Evolutionary conservation across 2,113 vertebrate genomes (phyloP).

Genomic region (Peromyscus polionotus): DNA sequence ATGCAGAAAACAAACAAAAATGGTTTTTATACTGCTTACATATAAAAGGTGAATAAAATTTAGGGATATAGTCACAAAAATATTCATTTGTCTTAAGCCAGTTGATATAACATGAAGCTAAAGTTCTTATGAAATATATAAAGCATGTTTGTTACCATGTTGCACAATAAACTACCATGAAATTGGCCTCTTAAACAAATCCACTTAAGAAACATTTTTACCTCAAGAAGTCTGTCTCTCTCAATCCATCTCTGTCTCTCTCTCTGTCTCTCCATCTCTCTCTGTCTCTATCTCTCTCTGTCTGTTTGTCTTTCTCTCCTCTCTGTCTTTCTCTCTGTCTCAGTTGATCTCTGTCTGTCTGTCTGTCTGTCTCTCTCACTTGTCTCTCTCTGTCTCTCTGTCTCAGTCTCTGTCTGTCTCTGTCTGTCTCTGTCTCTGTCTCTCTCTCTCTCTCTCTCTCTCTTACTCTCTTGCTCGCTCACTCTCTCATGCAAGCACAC

Average conservation of each 20-base stretch:
- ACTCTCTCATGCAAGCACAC: neutral
- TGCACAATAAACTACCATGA: conserved; percentile 4
- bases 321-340: neutral
- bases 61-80: neutral
- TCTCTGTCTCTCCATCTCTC: neutral
- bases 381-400: neutral
- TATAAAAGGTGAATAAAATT: neutral
- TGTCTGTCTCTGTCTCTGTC: neutral
- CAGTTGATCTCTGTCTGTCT: no score
- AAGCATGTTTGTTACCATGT: neutral
- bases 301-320: neutral
- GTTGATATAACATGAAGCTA: neutral
- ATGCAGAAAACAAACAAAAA: conserved; percentile 7
- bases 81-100: neutral
- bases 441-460: neutral
- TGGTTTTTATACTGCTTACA: conserved; percentile 5
- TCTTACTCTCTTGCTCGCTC: neutral
- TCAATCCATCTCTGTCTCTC: neutral
- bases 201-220: neutral
- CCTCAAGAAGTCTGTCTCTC: neutral
- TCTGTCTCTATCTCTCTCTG: neutral
- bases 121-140: neutral
- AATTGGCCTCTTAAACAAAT: neutral
- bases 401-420: neutral
- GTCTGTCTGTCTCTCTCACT: neutral